phyloP scores from a whole-genome alignment of 2,113 vertebrate species.

The Cercopithecus mona region DNA sequence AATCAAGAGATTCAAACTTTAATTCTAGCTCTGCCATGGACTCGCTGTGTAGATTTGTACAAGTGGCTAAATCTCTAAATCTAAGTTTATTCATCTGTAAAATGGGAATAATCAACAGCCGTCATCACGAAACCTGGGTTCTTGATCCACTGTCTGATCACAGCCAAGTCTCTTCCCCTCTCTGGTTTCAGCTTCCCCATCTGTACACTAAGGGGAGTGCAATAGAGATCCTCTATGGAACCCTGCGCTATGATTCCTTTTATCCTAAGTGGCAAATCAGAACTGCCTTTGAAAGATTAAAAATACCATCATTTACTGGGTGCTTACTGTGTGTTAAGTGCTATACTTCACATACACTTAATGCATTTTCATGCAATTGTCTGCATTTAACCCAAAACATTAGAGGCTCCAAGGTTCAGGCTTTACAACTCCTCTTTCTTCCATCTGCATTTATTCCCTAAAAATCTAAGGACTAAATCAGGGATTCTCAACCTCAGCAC shows the following conservation, averaged over 20 bases:
- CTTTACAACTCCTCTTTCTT: neutral
- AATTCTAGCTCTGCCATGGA: neutral
- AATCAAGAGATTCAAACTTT: neutral
- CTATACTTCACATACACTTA: neutral
- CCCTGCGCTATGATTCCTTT: neutral
- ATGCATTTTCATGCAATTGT: neutral
- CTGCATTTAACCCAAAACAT: neutral
- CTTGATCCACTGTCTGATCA: neutral
- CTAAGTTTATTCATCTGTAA: constrained; percentile 9
- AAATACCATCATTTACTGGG: neutral
- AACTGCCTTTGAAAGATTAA: neutral
- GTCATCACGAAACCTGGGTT: neutral
- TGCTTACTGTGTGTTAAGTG: neutral
- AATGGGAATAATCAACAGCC: neutral
- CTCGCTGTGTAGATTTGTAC: neutral
- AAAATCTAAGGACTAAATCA: constrained; percentile 12
- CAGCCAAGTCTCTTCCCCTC: neutral
- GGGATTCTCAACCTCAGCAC: neutral
- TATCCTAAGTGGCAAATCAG: neutral
- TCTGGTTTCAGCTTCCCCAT: neutral
- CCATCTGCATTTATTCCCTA: neutral
- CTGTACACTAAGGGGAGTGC: neutral
- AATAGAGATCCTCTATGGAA: neutral
- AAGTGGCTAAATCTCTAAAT: neutral
- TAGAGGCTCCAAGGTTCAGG: neutral